These are phyloP conservation scores for Microtus ochrogaster DNA, from an alignment of 2,113 vertebrate genomes.

Conservation along the genomic window DNA sequence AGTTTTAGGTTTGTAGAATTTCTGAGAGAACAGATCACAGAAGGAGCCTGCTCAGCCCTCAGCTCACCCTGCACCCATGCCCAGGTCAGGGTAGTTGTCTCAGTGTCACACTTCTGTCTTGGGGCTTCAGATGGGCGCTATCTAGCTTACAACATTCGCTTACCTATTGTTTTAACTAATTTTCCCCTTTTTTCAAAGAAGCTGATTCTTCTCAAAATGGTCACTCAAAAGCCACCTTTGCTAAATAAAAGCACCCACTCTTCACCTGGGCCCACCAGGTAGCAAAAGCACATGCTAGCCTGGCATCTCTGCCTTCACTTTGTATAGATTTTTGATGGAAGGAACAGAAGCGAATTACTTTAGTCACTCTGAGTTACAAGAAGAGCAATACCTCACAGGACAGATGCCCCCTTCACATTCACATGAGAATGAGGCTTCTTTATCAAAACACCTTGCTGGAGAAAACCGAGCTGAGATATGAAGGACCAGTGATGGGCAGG, in stretches of 20 bases:
- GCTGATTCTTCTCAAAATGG: not conserved
- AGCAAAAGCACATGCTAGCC: not conserved
- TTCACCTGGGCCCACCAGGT: not conserved
- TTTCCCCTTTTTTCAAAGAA: not conserved
- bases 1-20: conserved; percentile 76
- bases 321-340: not conserved
- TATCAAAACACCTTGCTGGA: not conserved
- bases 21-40: conserved; percentile 64
- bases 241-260: not conserved
- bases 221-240: not conserved
- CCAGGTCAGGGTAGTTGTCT: not conserved
- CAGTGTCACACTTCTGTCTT: not conserved
- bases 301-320: not conserved
- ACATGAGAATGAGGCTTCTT: not conserved
- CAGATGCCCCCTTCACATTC: not conserved
- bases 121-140: not conserved
- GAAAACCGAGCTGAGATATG: not conserved
- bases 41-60: not conserved
- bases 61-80: not conserved
- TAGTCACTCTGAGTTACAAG: not conserved
- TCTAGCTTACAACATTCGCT: not conserved
- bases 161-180: not conserved
- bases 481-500: not conserved
- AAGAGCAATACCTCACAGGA: not conserved
- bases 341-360: not conserved